phyloP scores from a whole-genome alignment of 2,888 invertebrate genomes.

The Drosophila kanekoi region DNA sequence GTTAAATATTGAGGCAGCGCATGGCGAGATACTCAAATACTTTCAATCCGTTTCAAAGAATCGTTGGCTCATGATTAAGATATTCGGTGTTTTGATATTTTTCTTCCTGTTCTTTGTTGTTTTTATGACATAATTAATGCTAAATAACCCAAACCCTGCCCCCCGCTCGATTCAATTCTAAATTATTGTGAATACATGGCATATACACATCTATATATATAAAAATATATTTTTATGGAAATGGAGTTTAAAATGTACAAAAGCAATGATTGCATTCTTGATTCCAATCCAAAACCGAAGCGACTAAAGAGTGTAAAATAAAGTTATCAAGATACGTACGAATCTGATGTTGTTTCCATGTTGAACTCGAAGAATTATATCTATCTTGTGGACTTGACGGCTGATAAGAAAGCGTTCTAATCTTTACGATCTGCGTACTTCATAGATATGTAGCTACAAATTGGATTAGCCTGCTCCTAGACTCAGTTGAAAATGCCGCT shows the following conservation, averaged over 20 bases:
- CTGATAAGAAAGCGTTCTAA: constrained; percentile 50
- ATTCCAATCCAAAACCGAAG: constrained; percentile 20
- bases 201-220: constrained; percentile 28
- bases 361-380: constrained; percentile 10
- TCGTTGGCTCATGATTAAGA: constrained; percentile 99
- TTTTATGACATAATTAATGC: constrained; percentile 94
- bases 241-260: constrained; percentile 46
- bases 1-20: constrained; percentile 98
- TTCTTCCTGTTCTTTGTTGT: constrained; percentile 99
- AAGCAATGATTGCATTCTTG: constrained; percentile 23
- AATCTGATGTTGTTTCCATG: constrained; percentile 6
- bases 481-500: constrained; percentile 58
- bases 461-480: background rate
- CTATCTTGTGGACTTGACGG: constrained; percentile 7
- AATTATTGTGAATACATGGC: constrained; percentile 63
- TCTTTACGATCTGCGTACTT: constrained; percentile 39
- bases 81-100: constrained; percentile 98
- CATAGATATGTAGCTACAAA: constrained; percentile 2
- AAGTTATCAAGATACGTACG: constrained; percentile 56
- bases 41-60: constrained; percentile 98
- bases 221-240: constrained; percentile 53
- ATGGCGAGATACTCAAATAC: constrained; percentile 98
- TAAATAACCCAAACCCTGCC: constrained; percentile 18
- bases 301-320: constrained; percentile 60
- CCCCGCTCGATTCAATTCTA: constrained; percentile 35